Conservation (phyloP, 1,140 invertebrate genomes). For the Drosophila baimaii region DNA sequence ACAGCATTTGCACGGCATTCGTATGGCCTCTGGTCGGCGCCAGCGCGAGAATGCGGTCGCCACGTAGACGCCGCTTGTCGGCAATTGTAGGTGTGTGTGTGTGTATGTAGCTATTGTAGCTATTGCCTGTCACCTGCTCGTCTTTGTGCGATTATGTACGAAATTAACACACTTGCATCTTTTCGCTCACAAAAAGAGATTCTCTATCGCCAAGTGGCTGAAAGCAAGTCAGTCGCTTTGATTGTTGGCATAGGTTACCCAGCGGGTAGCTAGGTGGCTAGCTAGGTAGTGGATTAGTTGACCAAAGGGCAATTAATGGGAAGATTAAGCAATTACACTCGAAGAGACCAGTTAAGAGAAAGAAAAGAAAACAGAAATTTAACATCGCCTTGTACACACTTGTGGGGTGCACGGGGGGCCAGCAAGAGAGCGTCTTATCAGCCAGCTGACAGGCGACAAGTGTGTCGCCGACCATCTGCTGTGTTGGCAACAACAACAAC, state of each 20-base stretch:
- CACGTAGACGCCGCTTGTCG: slow-evolving; percentile 41
- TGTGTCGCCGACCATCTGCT: background rate
- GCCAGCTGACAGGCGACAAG: slow-evolving; percentile 16
- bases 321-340: background rate
- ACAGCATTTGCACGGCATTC: slow-evolving; percentile 34
- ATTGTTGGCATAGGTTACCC: background rate
- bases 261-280: no score
- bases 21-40: slow-evolving; percentile 59
- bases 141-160: slow-evolving; percentile 9
- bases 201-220: slow-evolving; percentile 10
- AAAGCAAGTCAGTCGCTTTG: background rate
- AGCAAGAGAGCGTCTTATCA: background rate
- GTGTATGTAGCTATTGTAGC: slow-evolving; percentile 2
- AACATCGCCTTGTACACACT: slow-evolving; percentile 13
- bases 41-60: slow-evolving; percentile 60
- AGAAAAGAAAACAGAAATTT: background rate
- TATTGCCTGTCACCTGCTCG: slow-evolving; percentile 48
- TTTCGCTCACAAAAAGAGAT: background rate
- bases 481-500: slow-evolving; percentile 30
- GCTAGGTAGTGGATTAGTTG: background rate
- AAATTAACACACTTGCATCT: background rate
- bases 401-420: background rate
- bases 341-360: background rate
- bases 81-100: background rate
- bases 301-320: background rate